Percentiles rank a stretch among this genome's conserved stretches.
These are phyloP conservation scores for Latrodectus hesperus DNA, from an alignment of 2,888 invertebrate genomes.

Conservation along the genomic window DNA sequence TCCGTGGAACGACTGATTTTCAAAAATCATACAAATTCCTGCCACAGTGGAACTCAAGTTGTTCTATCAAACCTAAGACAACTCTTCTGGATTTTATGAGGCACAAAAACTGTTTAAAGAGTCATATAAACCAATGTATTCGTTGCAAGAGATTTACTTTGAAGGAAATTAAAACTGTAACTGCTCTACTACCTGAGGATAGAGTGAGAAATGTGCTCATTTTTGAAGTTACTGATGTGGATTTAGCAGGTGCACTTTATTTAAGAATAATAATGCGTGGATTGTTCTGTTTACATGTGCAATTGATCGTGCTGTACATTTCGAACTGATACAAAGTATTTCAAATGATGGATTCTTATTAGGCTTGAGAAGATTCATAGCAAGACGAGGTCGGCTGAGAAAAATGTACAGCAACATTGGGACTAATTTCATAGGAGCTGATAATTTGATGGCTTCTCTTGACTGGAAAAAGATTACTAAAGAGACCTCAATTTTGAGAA, in stretches of 20 bases:
- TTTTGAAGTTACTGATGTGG: neutral
- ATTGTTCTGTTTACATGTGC: conserved; percentile 17
- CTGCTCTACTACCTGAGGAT: neutral
- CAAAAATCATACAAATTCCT: neutral
- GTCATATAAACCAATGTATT: neutral
- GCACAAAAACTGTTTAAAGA: neutral
- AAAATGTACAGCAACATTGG: neutral
- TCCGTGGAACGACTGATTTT: too few relatives aligned
- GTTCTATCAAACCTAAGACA: neutral
- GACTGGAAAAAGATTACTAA: neutral
- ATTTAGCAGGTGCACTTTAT: conserved; percentile 9
- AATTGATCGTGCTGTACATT: neutral
- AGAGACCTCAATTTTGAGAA: too few relatives aligned
- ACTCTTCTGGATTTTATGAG: neutral
- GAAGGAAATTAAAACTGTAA: neutral
- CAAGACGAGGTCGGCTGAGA: neutral
- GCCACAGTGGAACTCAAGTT: neutral
- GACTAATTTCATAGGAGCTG: neutral
- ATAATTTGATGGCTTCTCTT: conserved; percentile 8
- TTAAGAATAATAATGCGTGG: neutral
- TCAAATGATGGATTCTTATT: neutral
- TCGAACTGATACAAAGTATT: neutral
- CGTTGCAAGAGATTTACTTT: neutral
- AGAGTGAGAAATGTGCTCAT: neutral
- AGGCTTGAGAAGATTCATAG: neutral